Base-by-base conservation (phyloP, 2,113 vertebrate species). In the Myiopsitta monachus region DNA sequence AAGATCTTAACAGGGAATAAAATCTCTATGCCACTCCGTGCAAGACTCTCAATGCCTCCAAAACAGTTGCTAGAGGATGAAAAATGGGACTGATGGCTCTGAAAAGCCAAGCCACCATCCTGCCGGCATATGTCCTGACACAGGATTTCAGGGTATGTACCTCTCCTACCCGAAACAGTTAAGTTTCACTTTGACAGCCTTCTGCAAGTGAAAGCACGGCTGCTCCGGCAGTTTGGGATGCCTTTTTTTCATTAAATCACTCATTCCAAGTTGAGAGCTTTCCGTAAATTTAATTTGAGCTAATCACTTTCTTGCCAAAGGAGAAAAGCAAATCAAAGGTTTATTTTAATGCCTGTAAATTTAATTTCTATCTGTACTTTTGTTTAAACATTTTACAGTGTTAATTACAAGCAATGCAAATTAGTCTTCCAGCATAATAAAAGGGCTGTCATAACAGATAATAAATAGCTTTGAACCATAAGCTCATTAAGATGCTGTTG, bases 251-350 rank as follows among this genome's bases (percentile, higher is more conserved):
- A 94, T 95, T 96, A 93, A 96, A 86, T 22, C 57, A 14, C 85
- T 83, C 23, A 14, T 90, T 90, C 88, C 52, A 36, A 87, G 86
- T 54, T 2, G 57, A 95, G 79, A 87, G 95, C 76, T 70, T 68
- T 96, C 72, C 27, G 22, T 78, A 95, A 92, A 96, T 95, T 95
- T 81, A 96, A 95, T 96, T 97, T 93, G 92, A 87, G 92, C 67
- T 79, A 90, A 94, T 94, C 84, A 83, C 79, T 96, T 90, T 92
- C 94, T 94, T 96, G 96, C 94, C 96, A 94, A 96, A 93, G 93
- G 93, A 97, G 92, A 44, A 81, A 96, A 95, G 41, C 74, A 88
- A 97, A 94, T 83, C 96, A 86, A 93, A 94, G 93, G 92, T 93
- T 96, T 87, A 81, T 96, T 92, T 88, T 83, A 61, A 88, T 83